Percentiles rank a stretch among this genome's conserved stretches.
Evolutionary conservation across 1,140 invertebrate genomes (phyloP).

Genomic region (Drosophila lacteicornis): DNA sequence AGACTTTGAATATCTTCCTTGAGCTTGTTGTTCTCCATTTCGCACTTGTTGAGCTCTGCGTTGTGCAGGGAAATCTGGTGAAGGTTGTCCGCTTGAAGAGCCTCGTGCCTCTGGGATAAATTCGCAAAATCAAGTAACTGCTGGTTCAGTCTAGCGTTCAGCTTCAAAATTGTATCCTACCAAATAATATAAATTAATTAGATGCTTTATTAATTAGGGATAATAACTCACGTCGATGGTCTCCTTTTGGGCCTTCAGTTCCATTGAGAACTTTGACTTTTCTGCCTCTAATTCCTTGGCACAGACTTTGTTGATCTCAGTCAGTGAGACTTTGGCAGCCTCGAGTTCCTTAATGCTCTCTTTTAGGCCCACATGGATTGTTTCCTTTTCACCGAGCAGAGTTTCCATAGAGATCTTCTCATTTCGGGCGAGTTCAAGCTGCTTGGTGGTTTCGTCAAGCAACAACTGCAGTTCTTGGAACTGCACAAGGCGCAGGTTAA

Average conservation of each 20-base stretch:
- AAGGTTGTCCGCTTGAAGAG: not conserved
- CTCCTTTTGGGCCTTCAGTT: not conserved
- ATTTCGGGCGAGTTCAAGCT: not conserved
- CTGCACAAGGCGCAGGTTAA: not conserved
- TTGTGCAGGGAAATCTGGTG: not conserved
- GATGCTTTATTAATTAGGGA: too few relatives aligned
- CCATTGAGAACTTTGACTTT: not conserved
- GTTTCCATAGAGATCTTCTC: not conserved
- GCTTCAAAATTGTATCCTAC: not conserved
- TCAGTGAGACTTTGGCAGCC: not conserved
- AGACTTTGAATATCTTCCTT: not conserved
- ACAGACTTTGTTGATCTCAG: not conserved
- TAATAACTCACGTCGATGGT: not conserved
- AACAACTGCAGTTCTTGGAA: too few relatives aligned
- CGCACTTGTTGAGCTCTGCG: not conserved
- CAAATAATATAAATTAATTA: too few relatives aligned
- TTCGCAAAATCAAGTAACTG: not conserved
- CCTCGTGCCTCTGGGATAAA: not conserved
- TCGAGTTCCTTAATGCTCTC: not conserved
- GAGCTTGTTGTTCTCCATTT: not conserved
- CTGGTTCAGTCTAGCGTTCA: not conserved
- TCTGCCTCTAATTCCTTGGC: not conserved
- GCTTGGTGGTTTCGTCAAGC: too few relatives aligned
- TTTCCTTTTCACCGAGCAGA: not conserved
- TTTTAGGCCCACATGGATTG: accelerated